Conservation (phyloP, 2,888 invertebrate genomes). For the Ceratothoa steindachneri region DNA sequence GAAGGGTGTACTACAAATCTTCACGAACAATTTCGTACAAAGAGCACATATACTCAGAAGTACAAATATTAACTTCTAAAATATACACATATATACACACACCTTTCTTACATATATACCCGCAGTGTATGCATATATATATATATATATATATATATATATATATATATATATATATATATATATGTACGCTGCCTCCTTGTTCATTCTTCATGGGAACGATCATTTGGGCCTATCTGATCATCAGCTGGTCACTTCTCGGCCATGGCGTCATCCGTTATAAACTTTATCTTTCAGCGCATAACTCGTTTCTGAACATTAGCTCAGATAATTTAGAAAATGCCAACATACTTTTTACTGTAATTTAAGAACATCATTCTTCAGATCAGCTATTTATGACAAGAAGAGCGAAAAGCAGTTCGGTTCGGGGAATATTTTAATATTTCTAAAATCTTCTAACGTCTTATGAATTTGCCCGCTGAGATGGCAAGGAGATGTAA, state of each 20-base stretch:
- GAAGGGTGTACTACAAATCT: too few species aligned
- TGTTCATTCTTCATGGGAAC: neutral
- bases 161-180: constrained; percentile 15
- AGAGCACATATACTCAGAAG: too few species aligned
- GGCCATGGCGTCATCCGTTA: neutral
- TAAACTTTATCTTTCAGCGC: neutral
- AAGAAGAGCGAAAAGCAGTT: too few species aligned
- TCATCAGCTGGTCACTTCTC: neutral
- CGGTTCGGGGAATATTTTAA: too few species aligned
- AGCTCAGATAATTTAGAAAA: neutral
- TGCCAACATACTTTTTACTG: neutral
- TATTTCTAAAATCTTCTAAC: too few species aligned
- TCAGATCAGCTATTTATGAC: neutral
- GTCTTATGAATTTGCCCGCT: too few species aligned
- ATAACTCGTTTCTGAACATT: neutral
- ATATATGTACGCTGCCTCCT: neutral
- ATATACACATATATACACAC: neutral
- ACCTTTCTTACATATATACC: neutral
- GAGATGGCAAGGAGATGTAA: too few species aligned
- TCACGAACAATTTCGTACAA: too few species aligned
- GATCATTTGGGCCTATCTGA: neutral
- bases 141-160: constrained; percentile 9
- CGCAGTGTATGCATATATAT: neutral
- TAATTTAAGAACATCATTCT: neutral
- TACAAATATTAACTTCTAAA: too few species aligned